Evolutionary conservation across 1,140 invertebrate genomes (phyloP), one percentile per base, ranked within the genome.

Genomic region (Micrasema longulum): DNA sequence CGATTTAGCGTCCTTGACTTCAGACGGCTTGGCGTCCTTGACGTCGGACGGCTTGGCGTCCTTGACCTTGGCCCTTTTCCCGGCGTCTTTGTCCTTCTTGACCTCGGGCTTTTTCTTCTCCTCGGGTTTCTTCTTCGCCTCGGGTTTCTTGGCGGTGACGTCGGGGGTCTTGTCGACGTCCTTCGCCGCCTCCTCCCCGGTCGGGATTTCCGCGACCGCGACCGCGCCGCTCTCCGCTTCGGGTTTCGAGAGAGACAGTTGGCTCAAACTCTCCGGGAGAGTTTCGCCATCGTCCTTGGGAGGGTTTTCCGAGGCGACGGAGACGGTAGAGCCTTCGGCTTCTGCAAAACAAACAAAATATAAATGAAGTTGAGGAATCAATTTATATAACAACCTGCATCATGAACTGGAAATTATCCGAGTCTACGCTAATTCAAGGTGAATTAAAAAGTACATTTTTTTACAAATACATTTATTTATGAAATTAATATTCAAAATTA

Each of bases 141-240:
- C 16, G 9, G 2, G 5, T n/a, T 69, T 69, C 2, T 62, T n/a
- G n/a, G n/a, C n/a, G n/a, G n/a, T n/a, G n/a, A 31, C 57, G 48
- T 47, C 66, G 7, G 52, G 35, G 1, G 67, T 35, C 38, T 11
- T 20, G 9, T 18, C 43, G 0, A 45, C 12, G n/a, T 43, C 62
- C 35, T 22, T 38, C 7, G 9, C 14, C 38, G 35, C 31, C 11
- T n/a, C n/a, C n/a, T n/a, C n/a, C n/a, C 38, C 14, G 11, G 11
- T 38, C 35, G 26, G 18, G 1, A 26, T n/a, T n/a, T n/a, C n/a
- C n/a, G n/a, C n/a, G n/a, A n/a, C n/a, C n/a, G n/a, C n/a, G n/a
- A n/a, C n/a, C n/a, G n/a, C n/a, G 18, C 5, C 7, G n/a, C n/a
- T n/a, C n/a, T n/a, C n/a, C n/a, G n/a, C 48, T 7, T 31, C 62